Conservation (phyloP, 2,888 invertebrate species). For the Aphidius colemani region DNA sequence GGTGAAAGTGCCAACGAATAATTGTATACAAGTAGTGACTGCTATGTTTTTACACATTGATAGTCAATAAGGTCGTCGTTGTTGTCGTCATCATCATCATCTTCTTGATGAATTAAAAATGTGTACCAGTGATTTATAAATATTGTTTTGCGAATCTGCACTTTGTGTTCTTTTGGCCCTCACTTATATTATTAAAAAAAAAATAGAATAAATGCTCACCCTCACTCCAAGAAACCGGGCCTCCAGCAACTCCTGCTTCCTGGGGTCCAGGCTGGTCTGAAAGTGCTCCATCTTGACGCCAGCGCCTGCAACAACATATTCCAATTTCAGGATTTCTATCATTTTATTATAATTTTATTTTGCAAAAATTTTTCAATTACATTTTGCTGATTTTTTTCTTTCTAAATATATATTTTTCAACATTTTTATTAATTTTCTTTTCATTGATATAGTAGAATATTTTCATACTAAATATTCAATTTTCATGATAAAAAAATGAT, state of each 20-base stretch:
- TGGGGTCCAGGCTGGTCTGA: conserved; percentile 95
- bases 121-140: conserved; percentile 12
- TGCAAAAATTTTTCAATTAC: no score
- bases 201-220: conserved; percentile 68
- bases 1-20: conserved; percentile 8
- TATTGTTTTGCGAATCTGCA: neutral
- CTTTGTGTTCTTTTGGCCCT: no score
- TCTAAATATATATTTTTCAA: no score
- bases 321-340: conserved; percentile 13
- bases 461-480: no score
- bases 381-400: no score
- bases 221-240: conserved; percentile 95
- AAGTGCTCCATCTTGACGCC: conserved; percentile 96
- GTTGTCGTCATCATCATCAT: neutral
- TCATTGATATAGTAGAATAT: no score
- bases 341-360: conserved; percentile 10
- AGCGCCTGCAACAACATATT: conserved; percentile 70
- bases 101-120: conserved; percentile 1
- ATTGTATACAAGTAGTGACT: no score
- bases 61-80: conserved; percentile 10
- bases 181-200: conserved; percentile 14
- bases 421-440: no score
- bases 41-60: conserved; percentile 21
- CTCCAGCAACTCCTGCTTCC: conserved; percentile 98
- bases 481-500: no score